Percentiles rank a stretch among this genome's conserved stretches.
Evolutionary conservation across 1,140 invertebrate species (phyloP).

Genomic region (Drosophila arawakana): DNA sequence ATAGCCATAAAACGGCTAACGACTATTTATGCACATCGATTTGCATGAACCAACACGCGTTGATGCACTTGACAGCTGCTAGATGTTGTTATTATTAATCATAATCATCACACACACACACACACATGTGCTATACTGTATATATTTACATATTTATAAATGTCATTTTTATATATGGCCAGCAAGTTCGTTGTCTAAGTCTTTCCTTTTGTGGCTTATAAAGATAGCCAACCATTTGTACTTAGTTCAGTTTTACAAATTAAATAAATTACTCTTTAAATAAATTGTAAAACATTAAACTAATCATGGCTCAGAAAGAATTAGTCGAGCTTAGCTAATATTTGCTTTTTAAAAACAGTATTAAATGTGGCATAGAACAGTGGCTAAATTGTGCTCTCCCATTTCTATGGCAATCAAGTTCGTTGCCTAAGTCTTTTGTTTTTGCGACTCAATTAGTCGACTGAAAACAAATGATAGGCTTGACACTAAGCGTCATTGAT

Average conservation of each 20-base stretch:
- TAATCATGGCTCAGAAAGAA: too few relatives aligned
- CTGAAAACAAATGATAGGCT: constrained; percentile 41
- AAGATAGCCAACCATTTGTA: too few relatives aligned
- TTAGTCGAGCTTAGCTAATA: too few relatives aligned
- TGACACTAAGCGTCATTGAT: constrained; percentile 54
- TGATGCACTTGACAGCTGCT: constrained; percentile 54
- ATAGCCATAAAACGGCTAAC: constrained; percentile 38
- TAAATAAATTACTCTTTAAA: too few relatives aligned
- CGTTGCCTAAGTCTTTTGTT: constrained; percentile 58
- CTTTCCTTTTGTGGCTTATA: constrained; percentile 44
- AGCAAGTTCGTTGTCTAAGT: constrained; percentile 68
- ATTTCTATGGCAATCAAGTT: constrained; percentile 50
- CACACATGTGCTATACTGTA: neutral
- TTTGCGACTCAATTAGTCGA: constrained; percentile 59
- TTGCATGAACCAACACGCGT: constrained; percentile 38
- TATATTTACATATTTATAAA: constrained; percentile 24
- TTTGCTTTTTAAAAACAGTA: too few relatives aligned
- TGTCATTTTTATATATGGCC: constrained; percentile 13
- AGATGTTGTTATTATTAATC: constrained; percentile 51
- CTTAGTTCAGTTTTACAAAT: too few relatives aligned
- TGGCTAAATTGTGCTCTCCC: neutral
- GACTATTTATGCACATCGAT: constrained; percentile 11
- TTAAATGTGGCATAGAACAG: too few relatives aligned
- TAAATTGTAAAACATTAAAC: too few relatives aligned
- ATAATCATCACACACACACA: neutral